Evolutionary conservation across 2,888 invertebrate genomes (phyloP).

Genomic region (Ptychoptera albimana): DNA sequence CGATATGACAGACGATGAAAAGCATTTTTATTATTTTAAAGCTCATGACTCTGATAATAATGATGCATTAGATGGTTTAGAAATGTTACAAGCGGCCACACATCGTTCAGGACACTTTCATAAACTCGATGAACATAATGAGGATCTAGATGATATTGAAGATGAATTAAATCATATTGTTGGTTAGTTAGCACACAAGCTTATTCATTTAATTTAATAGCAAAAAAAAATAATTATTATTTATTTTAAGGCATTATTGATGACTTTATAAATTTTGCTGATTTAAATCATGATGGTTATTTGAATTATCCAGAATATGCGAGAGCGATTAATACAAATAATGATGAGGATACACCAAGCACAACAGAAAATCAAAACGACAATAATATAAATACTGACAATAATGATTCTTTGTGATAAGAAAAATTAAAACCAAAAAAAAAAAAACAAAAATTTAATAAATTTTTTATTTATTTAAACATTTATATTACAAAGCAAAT

Average conservation of each 20-base stretch:
- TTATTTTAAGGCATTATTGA: conserved; percentile 58
- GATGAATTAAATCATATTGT: conserved; percentile 25
- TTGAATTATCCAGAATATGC: conserved; percentile 72
- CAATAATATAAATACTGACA: conserved; percentile 10
- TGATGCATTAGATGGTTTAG: conserved; percentile 75
- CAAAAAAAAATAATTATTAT: too few species aligned
- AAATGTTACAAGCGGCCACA: conserved; percentile 50
- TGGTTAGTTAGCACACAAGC: background rate
- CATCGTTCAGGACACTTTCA: conserved; percentile 35
- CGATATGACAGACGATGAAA: conserved; percentile 67
- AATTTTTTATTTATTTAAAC: background rate
- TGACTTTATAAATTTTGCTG: conserved; percentile 65
- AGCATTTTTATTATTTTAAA: conserved; percentile 30
- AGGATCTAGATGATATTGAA: conserved; percentile 24
- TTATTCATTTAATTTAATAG: too few species aligned
- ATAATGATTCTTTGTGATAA: background rate
- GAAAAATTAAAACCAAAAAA: background rate
- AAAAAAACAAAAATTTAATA: background rate
- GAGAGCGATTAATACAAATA: conserved; percentile 18
- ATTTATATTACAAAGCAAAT: background rate
- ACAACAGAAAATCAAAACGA: conserved; percentile 46
- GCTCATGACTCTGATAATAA: conserved; percentile 83
- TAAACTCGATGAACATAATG: conserved; percentile 43
- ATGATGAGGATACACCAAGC: background rate
- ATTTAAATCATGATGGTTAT: conserved; percentile 71